Conservation (phyloP, 2,888 invertebrate species). For the Xestia c-nigrum region DNA sequence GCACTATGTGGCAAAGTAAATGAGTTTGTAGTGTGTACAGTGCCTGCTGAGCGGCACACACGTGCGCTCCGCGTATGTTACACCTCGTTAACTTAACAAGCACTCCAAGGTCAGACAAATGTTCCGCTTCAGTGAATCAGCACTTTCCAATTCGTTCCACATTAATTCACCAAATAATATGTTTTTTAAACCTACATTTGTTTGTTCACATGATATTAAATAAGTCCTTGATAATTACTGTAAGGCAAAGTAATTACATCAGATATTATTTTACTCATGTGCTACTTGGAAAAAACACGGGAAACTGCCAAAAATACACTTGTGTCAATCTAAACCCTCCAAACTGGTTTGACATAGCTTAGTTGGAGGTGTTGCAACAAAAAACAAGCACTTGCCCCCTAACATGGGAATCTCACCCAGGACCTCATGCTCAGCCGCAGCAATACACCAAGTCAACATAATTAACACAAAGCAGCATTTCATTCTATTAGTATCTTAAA, state of each 20-base stretch:
- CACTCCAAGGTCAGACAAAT: constrained; percentile 53
- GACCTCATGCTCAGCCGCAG: too few species aligned
- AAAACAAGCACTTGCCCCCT: too few species aligned
- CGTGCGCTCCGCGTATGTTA: neutral
- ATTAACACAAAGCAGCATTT: too few species aligned
- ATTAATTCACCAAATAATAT: constrained; percentile 14
- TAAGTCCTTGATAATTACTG: constrained; percentile 7
- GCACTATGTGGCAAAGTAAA: constrained; percentile 1
- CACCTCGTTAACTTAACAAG: constrained; percentile 18
- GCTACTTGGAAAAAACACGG: too few species aligned
- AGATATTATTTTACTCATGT: neutral
- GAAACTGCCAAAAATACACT: too few species aligned
- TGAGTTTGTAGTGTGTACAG: neutral
- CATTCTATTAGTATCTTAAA: too few species aligned
- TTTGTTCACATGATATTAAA: constrained; percentile 24
- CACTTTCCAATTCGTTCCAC: constrained; percentile 50
- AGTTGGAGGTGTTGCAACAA: too few species aligned
- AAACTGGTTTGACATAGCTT: too few species aligned
- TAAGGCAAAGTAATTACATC: constrained; percentile 1
- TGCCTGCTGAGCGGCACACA: constrained; percentile 14
- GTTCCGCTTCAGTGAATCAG: constrained; percentile 56
- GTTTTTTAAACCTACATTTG: neutral
- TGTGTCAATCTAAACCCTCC: too few species aligned
- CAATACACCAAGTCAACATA: too few species aligned
- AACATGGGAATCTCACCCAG: too few species aligned